Conservation (phyloP, 2,888 invertebrate genomes). For the Ornithoptera alexandrae region DNA sequence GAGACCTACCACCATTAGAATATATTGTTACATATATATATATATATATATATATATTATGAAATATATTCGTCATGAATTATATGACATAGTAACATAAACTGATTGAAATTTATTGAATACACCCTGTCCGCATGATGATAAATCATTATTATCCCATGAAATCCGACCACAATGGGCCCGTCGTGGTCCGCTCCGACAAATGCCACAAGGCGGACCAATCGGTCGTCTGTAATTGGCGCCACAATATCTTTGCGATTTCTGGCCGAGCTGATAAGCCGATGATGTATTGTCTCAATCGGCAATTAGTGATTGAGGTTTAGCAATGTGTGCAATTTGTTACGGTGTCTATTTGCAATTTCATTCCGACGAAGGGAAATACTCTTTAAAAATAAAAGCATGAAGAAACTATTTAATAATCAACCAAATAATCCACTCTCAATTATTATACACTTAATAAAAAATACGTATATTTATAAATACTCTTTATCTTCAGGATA, state of each 20-base stretch:
- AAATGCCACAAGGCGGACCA: slow-evolving; percentile 26
- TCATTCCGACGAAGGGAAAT: too few relatives aligned
- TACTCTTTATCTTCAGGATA: too few relatives aligned
- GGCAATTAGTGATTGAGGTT: slow-evolving; percentile 59
- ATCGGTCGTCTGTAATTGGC: slow-evolving; percentile 39
- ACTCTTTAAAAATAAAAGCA: too few relatives aligned
- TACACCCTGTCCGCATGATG: slow-evolving; percentile 18
- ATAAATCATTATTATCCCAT: slow-evolving; percentile 29
- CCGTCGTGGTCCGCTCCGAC: slow-evolving; percentile 6
- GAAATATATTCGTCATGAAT: too few relatives aligned
- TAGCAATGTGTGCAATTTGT: slow-evolving; percentile 41
- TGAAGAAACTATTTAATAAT: too few relatives aligned
- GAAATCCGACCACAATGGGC: slow-evolving; percentile 26
- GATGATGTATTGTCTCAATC: slow-evolving; percentile 63
- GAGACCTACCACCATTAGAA: too few relatives aligned
- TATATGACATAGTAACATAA: slow-evolving; percentile 1
- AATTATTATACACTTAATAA: too few relatives aligned
- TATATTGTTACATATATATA: too few relatives aligned
- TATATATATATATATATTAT: too few relatives aligned
- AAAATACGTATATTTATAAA: too few relatives aligned
- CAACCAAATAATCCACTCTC: too few relatives aligned
- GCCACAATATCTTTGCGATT: slow-evolving; percentile 38
- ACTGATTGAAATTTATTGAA: slow-evolving; percentile 24
- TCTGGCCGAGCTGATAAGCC: slow-evolving; percentile 48
- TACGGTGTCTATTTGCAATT: background rate